Evolutionary conservation across 1,140 invertebrate species (phyloP), one percentile per base, ranked within the genome.

Genomic region (Drosophila ananassae): DNA sequence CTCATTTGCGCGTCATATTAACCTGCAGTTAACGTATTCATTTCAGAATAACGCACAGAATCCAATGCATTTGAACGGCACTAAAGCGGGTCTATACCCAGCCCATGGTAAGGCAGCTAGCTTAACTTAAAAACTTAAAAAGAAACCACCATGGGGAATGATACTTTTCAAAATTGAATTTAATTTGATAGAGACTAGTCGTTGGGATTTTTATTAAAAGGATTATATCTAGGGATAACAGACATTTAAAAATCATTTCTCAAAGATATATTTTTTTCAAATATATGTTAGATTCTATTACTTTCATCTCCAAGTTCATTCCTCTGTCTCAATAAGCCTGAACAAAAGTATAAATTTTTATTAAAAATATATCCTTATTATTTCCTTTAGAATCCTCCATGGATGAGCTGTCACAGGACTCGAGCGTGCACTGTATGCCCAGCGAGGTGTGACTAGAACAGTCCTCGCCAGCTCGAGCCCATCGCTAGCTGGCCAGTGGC

Each of bases 401-500:
- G 93, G 96, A 96, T 92, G 96, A 96, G 87, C 92, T 96, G 10
- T 96, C 96, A 6, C 95, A 96, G 90, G 96, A 96, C 83, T 96
- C 96, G 9, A 95, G 95, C 76, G 94, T 96, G 89, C 94, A 95
- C 80, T 95, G 95, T 83, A 95, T 96, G 95, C 95, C 95, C 91
- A 95, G 94, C 71, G 95, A 96, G 92, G 95, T 96, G 72, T 95
- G 92, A 91, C 90, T 91, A 75, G 80, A 91, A 69, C 79, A 89
- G 57, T 76, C 79, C 53, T 67, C 84, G 79, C 78, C 82, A 76
- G 84, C 83, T 41, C 79, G 79, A 58, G 68, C 83, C 21, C 83
- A 89, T 68, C 83, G 83, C 51, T 87, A 87, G 76, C 55, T 59
- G 52, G 67, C 63, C 34, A 37, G 34, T 62, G 60, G 24, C 24